Conservation (phyloP, 2,888 invertebrate genomes). For the Thymelicus lineola region DNA sequence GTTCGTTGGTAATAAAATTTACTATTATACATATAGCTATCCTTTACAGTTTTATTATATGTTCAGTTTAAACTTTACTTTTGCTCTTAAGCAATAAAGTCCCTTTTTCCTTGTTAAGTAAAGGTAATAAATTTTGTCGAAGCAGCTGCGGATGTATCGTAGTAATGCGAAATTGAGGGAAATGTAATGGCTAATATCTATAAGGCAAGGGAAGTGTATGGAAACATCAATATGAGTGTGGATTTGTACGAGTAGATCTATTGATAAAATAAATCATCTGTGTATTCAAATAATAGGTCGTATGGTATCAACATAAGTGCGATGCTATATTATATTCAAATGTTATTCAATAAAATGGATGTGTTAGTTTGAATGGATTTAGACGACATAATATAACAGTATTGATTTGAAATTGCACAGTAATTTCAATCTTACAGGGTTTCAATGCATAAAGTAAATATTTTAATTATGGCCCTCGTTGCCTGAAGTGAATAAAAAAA, state of each 20-base stretch:
- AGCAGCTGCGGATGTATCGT: constrained; percentile 2
- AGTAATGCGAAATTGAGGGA: constrained; percentile 10
- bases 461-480: too few species aligned
- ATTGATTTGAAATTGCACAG: too few species aligned
- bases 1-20: neutral
- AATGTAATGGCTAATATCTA: constrained; percentile 15
- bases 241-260: neutral
- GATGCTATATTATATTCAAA: too few species aligned
- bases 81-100: neutral
- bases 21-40: neutral
- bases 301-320: too few species aligned
- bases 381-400: too few species aligned
- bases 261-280: too few species aligned
- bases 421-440: too few species aligned
- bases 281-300: too few species aligned
- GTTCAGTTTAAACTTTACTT: constrained; percentile 7
- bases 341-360: too few species aligned
- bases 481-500: too few species aligned
- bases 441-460: too few species aligned
- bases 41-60: neutral
- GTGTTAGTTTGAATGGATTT: too few species aligned
- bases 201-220: neutral
- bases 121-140: constrained; percentile 11
- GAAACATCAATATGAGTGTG: neutral
- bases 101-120: neutral